Evolutionary conservation across 2,888 invertebrate species (phyloP).

Genomic region (Trachelus iudaicus): DNA sequence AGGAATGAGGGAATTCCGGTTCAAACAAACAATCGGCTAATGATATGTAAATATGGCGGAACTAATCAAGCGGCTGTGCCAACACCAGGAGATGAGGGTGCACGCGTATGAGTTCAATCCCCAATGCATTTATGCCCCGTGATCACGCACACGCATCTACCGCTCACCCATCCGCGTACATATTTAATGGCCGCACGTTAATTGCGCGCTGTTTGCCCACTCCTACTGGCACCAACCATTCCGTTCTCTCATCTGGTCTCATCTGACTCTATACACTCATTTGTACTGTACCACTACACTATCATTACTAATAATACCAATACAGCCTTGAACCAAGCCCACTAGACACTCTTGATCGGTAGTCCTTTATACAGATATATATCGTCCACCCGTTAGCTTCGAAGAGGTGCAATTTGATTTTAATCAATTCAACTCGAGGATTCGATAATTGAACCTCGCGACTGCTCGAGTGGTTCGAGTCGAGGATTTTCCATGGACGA

Average conservation of each 20-base stretch:
- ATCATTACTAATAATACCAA: too few species aligned
- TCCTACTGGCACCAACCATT: conserved; percentile 35
- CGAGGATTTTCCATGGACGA: not conserved
- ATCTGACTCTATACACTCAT: conserved; percentile 14
- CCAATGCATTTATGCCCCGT: conserved; percentile 51
- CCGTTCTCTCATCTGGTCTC: conserved; percentile 33
- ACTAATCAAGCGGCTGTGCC: conserved; percentile 64
- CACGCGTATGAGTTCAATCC: conserved; percentile 51
- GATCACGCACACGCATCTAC: conserved; percentile 39
- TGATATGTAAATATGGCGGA: conserved; percentile 64
- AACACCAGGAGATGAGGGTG: conserved; percentile 56
- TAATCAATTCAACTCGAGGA: conserved; percentile 56
- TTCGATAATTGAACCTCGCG: conserved; percentile 41
- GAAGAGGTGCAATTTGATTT: conserved; percentile 51
- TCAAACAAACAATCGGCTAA: conserved; percentile 63
- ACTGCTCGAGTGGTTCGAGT: not conserved
- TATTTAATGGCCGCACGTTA: conserved; percentile 62
- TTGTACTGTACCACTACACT: too few species aligned
- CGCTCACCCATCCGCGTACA: conserved; percentile 47
- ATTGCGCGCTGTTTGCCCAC: conserved; percentile 61
- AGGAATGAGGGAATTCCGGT: conserved; percentile 49
- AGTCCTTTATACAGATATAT: too few species aligned
- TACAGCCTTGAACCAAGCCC: too few species aligned
- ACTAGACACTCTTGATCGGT: too few species aligned
- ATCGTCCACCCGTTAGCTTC: conserved; percentile 17